Evolutionary conservation across 2,113 vertebrate species (phyloP), one percentile per base, ranked within the genome.

Genomic region (Bothrops jararaca): DNA sequence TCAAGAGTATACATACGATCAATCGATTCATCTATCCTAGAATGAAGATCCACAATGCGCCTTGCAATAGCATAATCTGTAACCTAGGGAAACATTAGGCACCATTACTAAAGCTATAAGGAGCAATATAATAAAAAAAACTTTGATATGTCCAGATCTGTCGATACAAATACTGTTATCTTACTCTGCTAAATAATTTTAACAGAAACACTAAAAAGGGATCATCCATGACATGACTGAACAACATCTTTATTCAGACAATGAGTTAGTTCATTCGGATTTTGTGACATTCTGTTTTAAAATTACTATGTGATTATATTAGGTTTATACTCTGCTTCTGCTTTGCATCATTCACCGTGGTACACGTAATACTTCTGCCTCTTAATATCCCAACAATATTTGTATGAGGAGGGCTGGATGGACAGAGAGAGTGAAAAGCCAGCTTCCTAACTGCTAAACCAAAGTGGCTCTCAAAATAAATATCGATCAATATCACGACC

Each of bases 31-130:
- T 99, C 98, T 88, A 99, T 97, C 92, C 99, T 98, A 85, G 99
- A 98, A 97, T 99, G 99, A 85, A 99, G 98, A 95, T 99, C 99
- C 91, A 99, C 99, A 23, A 99, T 99, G 89, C 99, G 98, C 0
- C 99, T 98, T 93, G 99, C 99, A 92, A 99, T 99, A 96, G 99
- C 99, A 3, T 99, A 99, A 96, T 99, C 99, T 0, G 98, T 99
- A 91, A 99, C 99, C 99, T 99, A 95, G 90, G 57, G 88, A 0
- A 64, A 12, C 15, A 80, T 80, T 80, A 80, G 74, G 34, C 74
- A 80, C 18, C 34, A 22, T 80, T 42, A 42, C 74, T 80, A 22
- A 80, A 42, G 74, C 3, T 18, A 22, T 39, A 80, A 39, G 18
- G 74, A 42, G 15, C 34, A 80, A 42, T 22, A 22, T 42, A 42